phyloP scores from a whole-genome alignment of 2,113 vertebrate genomes.

The Stegastes partitus region DNA sequence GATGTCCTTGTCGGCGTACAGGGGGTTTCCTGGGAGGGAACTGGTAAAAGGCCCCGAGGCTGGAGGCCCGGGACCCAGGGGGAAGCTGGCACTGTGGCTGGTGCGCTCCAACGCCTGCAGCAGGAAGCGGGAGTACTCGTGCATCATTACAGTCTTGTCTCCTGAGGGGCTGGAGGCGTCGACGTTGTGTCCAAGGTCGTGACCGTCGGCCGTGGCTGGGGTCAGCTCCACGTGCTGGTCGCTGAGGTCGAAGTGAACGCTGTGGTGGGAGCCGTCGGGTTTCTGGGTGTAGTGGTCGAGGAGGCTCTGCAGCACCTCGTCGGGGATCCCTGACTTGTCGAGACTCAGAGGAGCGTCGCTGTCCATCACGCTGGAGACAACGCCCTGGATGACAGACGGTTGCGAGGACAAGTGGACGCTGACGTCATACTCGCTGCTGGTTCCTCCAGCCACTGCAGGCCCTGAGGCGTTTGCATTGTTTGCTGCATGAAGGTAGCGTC shows the following conservation, averaged over 20 bases:
- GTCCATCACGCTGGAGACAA: conserved; percentile 91
- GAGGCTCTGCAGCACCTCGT: conserved; percentile 97
- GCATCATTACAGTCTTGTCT: conserved; percentile 93
- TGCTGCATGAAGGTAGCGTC: conserved; percentile 93
- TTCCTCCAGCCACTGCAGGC: conserved; percentile 44
- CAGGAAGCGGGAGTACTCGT: conserved; percentile 99
- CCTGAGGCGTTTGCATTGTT: conserved; percentile 68
- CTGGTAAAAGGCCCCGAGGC: conserved; percentile 89
- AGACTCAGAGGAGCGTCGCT: conserved; percentile 88
- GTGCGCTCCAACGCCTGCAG: conserved; percentile 98
- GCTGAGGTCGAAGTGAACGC: conserved; percentile 92
- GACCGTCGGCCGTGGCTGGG: conserved; percentile 82
- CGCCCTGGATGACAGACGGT: conserved; percentile 92
- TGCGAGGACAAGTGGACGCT: conserved; percentile 92
- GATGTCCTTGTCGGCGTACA: conserved; percentile 95
- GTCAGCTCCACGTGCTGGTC: conserved; percentile 94
- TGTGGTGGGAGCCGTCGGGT: conserved; percentile 89
- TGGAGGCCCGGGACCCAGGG: conserved; percentile 88
- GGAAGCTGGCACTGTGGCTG: conserved; percentile 92
- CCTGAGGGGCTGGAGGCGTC: conserved; percentile 86
- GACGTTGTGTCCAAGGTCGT: conserved; percentile 85
- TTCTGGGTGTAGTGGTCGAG: conserved; percentile 97
- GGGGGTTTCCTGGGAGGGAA: conserved; percentile 88
- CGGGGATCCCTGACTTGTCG: conserved; percentile 96
- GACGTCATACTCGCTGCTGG: conserved; percentile 90